Evolutionary conservation across 1,140 invertebrate genomes (phyloP).

Genomic region (Rhopalosiphum padi): DNA sequence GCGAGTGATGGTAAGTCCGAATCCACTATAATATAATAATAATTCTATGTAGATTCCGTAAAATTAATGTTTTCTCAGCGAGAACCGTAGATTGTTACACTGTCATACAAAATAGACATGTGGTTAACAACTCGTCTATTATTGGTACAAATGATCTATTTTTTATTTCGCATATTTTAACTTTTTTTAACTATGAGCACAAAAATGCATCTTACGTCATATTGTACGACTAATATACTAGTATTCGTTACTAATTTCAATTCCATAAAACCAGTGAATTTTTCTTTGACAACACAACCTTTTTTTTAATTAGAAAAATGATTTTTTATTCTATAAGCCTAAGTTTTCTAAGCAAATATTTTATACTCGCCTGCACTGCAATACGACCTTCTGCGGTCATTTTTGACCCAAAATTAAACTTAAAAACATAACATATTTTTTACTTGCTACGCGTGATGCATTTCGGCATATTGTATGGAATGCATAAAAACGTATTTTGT

Average conservation of each 20-base stretch:
- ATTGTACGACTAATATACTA: too few relatives aligned
- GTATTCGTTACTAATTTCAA: too few relatives aligned
- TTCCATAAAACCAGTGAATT: too few relatives aligned
- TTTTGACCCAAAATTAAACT: background rate
- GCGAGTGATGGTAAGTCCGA: constrained; percentile 38
- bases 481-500: too few relatives aligned
- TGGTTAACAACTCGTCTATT: background rate
- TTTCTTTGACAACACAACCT: too few relatives aligned
- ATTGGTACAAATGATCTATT: background rate
- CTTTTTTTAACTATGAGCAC: too few relatives aligned
- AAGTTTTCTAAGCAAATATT: background rate
- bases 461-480: background rate
- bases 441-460: background rate
- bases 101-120: background rate
- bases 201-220: too few relatives aligned
- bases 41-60: too few relatives aligned
- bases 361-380: background rate
- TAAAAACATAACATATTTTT: background rate
- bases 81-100: too few relatives aligned
- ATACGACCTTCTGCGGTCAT: background rate
- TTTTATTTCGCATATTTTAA: background rate
- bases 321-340: too few relatives aligned
- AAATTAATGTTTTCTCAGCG: too few relatives aligned
- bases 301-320: too few relatives aligned
- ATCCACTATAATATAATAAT: background rate